Evolutionary conservation across 1,140 invertebrate species (phyloP), one percentile per base, ranked within the genome.

Genomic region (Lepidurus apus): DNA sequence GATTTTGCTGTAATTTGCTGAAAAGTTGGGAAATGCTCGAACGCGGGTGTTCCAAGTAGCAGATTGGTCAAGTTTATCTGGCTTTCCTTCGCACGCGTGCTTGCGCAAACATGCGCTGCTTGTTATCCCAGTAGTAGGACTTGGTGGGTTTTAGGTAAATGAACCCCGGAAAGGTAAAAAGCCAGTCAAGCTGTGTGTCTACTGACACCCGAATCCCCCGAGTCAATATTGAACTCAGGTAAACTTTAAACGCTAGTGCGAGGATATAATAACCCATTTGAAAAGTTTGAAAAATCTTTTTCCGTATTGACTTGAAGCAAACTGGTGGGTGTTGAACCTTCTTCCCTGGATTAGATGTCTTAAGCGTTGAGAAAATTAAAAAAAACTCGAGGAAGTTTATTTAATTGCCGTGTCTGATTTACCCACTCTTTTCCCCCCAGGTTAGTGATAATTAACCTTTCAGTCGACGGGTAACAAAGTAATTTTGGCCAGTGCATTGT

Each of bases 381-480:
- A 65, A 9, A 13, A 65, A 7, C 0, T 65, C 53, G 21, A 26
- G 17, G 53, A 65, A 65, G 53, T 21, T 21, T 65, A 3, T 65
- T n/a, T 65, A 65, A 65, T 65, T 65, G 53, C 53, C 53, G n/a
- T 65, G 53, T 65, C 53, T 65, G 21, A 65, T 65, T 65, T 65
- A 13, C 53, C 34, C 2, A 34, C 13, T 65, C 21, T 65, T n/a
- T 65, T 65, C 21, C 53, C 47, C 21, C 4, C 17, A 65, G 53
- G 21, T 65, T 65, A 21, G 17, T 34, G 34, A 21, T 21, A 13
- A 65, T 65, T 65, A 65, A 65, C 53, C 53, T 65, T 65, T 65
- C 53, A 65, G 53, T 65, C 53, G 17, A 21, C 53, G 53, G 17
- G 53, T 65, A 65, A 65, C 53, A 65, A 21, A 65, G 53, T 65